phyloP scores from a whole-genome alignment of 2,797 vertebrate species.

The Mareca strepera region DNA sequence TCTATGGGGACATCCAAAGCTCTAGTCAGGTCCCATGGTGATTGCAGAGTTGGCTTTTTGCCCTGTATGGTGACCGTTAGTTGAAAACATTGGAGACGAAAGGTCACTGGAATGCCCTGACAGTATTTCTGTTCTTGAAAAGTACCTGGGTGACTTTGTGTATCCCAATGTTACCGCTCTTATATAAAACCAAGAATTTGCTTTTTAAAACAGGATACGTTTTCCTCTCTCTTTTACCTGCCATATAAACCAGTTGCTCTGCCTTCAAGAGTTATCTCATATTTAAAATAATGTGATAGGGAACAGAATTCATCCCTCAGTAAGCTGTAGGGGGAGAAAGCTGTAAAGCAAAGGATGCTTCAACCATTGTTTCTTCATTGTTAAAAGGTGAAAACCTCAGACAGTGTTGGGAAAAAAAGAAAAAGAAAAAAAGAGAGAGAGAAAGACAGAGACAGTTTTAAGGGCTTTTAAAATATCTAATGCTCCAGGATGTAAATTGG shows the following conservation, averaged over 20 bases:
- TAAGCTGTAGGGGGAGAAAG: slow-evolving; percentile 60
- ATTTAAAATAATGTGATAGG: not conserved
- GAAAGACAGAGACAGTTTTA: slow-evolving; percentile 75
- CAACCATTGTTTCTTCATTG: slow-evolving; percentile 74
- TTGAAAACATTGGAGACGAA: slow-evolving; percentile 39
- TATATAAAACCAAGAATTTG: not conserved
- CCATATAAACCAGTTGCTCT: not conserved
- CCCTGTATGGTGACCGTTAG: slow-evolving; percentile 57
- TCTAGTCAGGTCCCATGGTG: slow-evolving; percentile 19
- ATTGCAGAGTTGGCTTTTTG: slow-evolving; percentile 22
- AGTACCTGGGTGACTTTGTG: slow-evolving; percentile 24
- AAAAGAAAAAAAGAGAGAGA: not conserved
- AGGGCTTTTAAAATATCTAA: slow-evolving; percentile 83
- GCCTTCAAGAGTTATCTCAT: not conserved
- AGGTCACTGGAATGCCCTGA: slow-evolving; percentile 21
- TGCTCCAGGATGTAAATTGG: slow-evolving; percentile 79
- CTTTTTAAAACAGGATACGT: not conserved
- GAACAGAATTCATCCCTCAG: not conserved
- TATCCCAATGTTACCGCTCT: not conserved
- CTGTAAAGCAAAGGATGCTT: slow-evolving; percentile 65
- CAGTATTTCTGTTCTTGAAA: slow-evolving; percentile 18
- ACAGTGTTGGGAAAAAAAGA: not conserved
- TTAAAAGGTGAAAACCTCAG: slow-evolving; percentile 76
- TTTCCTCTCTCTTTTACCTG: not conserved
- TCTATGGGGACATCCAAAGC: slow-evolving; percentile 11